Base-by-base conservation (phyloP, 2,888 invertebrate genomes). In the Drosophila incognita region DNA sequence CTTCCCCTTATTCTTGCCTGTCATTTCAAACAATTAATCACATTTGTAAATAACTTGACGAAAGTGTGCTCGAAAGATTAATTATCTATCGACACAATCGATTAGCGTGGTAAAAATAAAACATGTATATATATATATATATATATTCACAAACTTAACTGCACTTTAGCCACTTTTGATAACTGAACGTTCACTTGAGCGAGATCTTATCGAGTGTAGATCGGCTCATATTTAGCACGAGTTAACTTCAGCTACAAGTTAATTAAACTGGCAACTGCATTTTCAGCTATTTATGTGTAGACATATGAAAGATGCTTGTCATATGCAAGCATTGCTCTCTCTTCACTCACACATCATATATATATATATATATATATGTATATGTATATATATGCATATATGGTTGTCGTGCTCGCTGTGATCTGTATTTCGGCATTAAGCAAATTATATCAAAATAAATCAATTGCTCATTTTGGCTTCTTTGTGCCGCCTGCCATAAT, bases 371-470 rank as follows among this genome's bases (percentile, higher is more conserved):
- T 27, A 6, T 29, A 35, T 27, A 21, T 11, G 21, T 4, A 36
- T 31, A 54, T 54, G n/a, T 31, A 58, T 35, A 36, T 36, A 36
- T 7, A 7, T 13, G 1, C 6, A 4, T 31, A 58, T 42, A n/a
- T 57, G 46, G 51, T 58, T 36, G 46, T 46, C 52, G 35, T 35
- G 60, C 63, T 52, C 46, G 51, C 53, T 61, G 24, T 36, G 57
- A 63, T 60, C 58, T 69, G 64, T 62, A 49, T 68, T 66, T 62
- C 52, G 40, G 67, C 63, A 67, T 64, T 63, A 63, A 27, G 59
- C 63, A 73, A 69, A 69, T 79, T 64, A 61, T 59, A 70, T 73
- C 56, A 65, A 82, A 84, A 79, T 85, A 77, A 84, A 85, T 82
- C 74, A 83, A 73, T 81, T 75, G 65, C 74, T 81, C 58, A 65